phyloP scores from a whole-genome alignment of 2,888 invertebrate species.

The Perithous albicinctus region DNA sequence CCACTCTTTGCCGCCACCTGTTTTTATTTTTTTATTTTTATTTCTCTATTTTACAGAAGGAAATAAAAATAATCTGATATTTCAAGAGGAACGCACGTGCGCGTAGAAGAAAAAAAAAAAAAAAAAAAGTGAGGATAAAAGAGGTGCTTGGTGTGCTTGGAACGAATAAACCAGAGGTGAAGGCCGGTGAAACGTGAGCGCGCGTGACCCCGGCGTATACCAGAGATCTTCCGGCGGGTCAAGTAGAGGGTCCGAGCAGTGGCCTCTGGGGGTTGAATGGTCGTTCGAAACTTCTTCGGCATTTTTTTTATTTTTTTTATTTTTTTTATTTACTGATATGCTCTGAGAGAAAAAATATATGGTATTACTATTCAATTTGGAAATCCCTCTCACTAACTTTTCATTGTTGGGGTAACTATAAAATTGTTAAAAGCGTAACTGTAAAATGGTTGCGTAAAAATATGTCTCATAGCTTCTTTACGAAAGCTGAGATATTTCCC shows the following conservation, averaged over 20 bases:
- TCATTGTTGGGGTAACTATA: too few species aligned
- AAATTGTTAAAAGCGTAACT: too few species aligned
- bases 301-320: slow-evolving; percentile 34
- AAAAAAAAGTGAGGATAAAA: too few species aligned
- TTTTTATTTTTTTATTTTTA: not conserved
- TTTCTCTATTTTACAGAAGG: not conserved
- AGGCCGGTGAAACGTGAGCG: slow-evolving; percentile 48
- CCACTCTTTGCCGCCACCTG: slow-evolving; percentile 14
- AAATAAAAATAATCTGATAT: slow-evolving; percentile 33
- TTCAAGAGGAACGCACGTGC: slow-evolving; percentile 17
- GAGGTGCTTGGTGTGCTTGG: not conserved
- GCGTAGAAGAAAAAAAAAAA: slow-evolving; percentile 25
- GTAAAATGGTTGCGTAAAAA: too few species aligned
- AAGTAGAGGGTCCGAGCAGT: slow-evolving; percentile 48
- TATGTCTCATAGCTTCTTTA: too few species aligned
- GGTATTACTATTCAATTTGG: too few species aligned
- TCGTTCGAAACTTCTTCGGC: slow-evolving; percentile 33
- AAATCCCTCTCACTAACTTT: too few species aligned
- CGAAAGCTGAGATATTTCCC: too few species aligned
- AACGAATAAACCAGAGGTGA: slow-evolving; percentile 12
- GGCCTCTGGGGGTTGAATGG: slow-evolving; percentile 35
- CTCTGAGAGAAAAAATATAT: too few species aligned
- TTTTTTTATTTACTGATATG: slow-evolving; percentile 23
- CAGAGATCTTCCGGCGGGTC: slow-evolving; percentile 29
- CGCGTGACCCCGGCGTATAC: slow-evolving; percentile 34